Evolutionary conservation across 2,797 vertebrate genomes (phyloP).

Genomic region (Microtus obscurus): DNA sequence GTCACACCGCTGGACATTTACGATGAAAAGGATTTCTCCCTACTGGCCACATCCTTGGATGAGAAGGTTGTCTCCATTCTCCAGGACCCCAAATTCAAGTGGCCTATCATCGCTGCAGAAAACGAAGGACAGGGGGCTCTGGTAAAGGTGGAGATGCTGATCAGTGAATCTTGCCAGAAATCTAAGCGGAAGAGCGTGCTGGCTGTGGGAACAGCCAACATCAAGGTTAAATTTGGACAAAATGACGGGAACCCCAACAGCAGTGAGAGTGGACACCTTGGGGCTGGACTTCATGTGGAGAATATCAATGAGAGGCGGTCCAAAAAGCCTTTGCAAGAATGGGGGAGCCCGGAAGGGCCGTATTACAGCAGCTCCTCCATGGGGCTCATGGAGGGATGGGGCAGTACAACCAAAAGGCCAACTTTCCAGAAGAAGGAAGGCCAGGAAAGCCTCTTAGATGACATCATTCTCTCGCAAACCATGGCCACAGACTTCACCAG

Average conservation of each 20-base stretch:
- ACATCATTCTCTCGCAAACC: constrained; percentile 87
- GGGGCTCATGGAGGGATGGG: constrained; percentile 89
- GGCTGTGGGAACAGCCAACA: constrained; percentile 91
- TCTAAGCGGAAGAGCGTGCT: constrained; percentile 94
- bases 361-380: constrained; percentile 83
- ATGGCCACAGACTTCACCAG: constrained; percentile 91
- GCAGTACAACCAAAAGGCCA: constrained; percentile 90
- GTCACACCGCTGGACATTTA: constrained; percentile 95
- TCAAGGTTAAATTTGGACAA: constrained; percentile 93
- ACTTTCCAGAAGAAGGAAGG: constrained; percentile 85
- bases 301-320: constrained; percentile 74
- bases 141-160: constrained; percentile 93
- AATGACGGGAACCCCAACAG: constrained; percentile 82
- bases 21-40: constrained; percentile 91
- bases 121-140: constrained; percentile 93
- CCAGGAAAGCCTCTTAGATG: constrained; percentile 87
- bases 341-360: constrained; percentile 61
- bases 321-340: constrained; percentile 76
- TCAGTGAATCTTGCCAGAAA: constrained; percentile 95
- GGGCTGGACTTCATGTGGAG: constrained; percentile 79
- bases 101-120: constrained; percentile 90
- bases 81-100: constrained; percentile 88
- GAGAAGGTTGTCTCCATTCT: constrained; percentile 93
- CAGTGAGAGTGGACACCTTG: constrained; percentile 85
- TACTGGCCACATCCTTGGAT: constrained; percentile 92